Evolutionary conservation across 2,797 vertebrate genomes (phyloP).

Genomic region (Silurus aristotelis): DNA sequence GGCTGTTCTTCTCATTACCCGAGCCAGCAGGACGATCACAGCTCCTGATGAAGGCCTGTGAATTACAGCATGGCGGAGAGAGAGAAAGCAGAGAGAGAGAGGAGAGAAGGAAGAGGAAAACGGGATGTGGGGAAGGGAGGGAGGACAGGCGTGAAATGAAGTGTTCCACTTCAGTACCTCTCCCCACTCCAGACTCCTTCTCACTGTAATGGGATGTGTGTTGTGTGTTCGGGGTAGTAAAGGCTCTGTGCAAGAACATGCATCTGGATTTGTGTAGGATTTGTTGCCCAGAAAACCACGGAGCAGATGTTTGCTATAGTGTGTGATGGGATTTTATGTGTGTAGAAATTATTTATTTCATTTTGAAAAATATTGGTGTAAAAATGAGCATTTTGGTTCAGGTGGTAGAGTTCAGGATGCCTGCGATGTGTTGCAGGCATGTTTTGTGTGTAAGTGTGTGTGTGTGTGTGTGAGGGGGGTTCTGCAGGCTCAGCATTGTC

Average conservation of each 20-base stretch:
- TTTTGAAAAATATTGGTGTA: not conserved
- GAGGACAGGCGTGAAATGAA: constrained; percentile 85
- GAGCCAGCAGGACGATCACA: constrained; percentile 30
- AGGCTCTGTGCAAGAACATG: constrained; percentile 41
- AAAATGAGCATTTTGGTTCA: constrained; percentile 16
- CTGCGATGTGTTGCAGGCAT: not conserved
- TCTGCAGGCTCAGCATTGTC: constrained; percentile 76
- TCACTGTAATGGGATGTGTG: constrained; percentile 67
- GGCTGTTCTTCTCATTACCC: constrained; percentile 22
- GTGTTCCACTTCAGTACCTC: constrained; percentile 78
- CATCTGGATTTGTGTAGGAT: constrained; percentile 51
- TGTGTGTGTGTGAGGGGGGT: constrained; percentile 69
- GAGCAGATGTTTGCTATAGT: constrained; percentile 16
- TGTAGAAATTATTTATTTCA: constrained; percentile 16
- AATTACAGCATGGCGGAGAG: constrained; percentile 32
- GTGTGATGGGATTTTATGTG: constrained; percentile 32
- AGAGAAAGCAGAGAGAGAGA: constrained; percentile 46
- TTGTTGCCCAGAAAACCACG: constrained; percentile 35
- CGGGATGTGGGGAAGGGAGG: constrained; percentile 44
- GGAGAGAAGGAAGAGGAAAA: constrained; percentile 51
- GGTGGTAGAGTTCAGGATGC: not conserved
- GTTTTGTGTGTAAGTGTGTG: constrained; percentile 30
- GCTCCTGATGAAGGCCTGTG: constrained; percentile 46
- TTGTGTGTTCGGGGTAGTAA: constrained; percentile 21
- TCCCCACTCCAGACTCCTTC: constrained; percentile 68